Conservation (phyloP, 2,888 invertebrate genomes). For the Electrophaes corylata region DNA sequence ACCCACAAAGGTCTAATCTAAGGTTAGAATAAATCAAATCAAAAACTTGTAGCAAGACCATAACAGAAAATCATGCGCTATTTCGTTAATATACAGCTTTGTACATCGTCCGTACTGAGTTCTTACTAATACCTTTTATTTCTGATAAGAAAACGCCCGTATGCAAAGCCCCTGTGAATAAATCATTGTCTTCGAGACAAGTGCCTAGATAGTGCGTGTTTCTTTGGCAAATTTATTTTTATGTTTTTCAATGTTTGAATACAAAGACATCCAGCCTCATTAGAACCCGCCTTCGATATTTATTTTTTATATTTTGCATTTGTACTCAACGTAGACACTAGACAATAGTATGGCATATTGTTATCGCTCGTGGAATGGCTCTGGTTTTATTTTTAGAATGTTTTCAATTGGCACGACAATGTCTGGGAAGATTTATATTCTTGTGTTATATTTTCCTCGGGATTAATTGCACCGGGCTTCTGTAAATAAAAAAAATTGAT, state of each 20-base stretch:
- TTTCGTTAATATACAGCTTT: too few species aligned
- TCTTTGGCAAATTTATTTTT: constrained; percentile 71
- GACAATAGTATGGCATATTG: constrained; percentile 28
- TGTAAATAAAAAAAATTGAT: neutral
- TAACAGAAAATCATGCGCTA: too few species aligned
- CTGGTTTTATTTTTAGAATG: constrained; percentile 21
- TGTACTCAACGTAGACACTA: constrained; percentile 18
- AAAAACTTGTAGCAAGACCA: too few species aligned
- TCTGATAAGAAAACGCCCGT: constrained; percentile 58
- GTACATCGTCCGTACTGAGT: too few species aligned
- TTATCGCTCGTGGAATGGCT: constrained; percentile 19
- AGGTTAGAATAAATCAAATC: too few species aligned
- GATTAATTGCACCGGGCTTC: neutral
- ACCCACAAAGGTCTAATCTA: too few species aligned
- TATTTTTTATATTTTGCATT: constrained; percentile 16
- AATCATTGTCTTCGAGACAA: constrained; percentile 72
- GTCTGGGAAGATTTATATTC: constrained; percentile 15
- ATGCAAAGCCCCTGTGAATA: constrained; percentile 57
- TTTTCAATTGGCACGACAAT: constrained; percentile 24
- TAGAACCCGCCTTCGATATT: constrained; percentile 25
- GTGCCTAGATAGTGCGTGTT: constrained; percentile 77
- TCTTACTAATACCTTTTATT: too few species aligned
- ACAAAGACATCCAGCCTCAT: constrained; percentile 37
- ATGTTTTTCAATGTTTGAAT: constrained; percentile 62
- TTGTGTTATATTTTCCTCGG: constrained; percentile 10